Evolutionary conservation across 2,888 invertebrate genomes (phyloP).

Genomic region (Abscondita cerata): DNA sequence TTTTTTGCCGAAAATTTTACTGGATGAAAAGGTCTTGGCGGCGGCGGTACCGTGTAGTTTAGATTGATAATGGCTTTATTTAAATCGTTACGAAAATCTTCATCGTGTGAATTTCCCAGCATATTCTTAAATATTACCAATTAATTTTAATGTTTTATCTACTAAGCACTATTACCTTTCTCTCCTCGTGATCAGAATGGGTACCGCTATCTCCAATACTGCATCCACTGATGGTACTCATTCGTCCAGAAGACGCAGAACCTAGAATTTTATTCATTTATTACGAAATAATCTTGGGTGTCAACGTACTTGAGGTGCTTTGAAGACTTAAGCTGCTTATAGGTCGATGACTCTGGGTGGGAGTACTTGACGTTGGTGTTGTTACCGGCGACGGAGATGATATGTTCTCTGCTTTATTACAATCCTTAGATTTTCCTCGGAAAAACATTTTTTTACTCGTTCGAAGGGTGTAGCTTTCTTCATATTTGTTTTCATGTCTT

Average conservation of each 20-base stretch:
- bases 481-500: constrained; percentile 75
- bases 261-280: constrained; percentile 62
- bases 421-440: constrained; percentile 33
- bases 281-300: not conserved
- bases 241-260: constrained; percentile 79
- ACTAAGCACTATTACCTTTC: constrained; percentile 56
- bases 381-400: not conserved
- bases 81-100: constrained; percentile 51
- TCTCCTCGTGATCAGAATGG: constrained; percentile 83
- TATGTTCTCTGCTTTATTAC: constrained; percentile 19
- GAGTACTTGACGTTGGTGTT: constrained; percentile 19
- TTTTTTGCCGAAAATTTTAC: constrained; percentile 44
- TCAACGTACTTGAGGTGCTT: constrained; percentile 68
- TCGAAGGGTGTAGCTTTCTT: constrained; percentile 84
- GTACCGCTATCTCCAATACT: constrained; percentile 86
- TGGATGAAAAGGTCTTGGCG: constrained; percentile 60
- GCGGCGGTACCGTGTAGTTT: constrained; percentile 62
- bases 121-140: constrained; percentile 46
- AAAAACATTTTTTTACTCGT: constrained; percentile 54
- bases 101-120: constrained; percentile 48
- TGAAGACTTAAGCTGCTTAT: constrained; percentile 73
- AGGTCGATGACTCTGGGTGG: constrained; percentile 57
- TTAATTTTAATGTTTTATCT: not conserved
- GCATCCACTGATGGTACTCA: constrained; percentile 82
- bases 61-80: constrained; percentile 55